Evolutionary conservation across 1,140 invertebrate genomes (phyloP), one percentile per base, ranked within the genome.

Genomic region (Drosophila teissieri): DNA sequence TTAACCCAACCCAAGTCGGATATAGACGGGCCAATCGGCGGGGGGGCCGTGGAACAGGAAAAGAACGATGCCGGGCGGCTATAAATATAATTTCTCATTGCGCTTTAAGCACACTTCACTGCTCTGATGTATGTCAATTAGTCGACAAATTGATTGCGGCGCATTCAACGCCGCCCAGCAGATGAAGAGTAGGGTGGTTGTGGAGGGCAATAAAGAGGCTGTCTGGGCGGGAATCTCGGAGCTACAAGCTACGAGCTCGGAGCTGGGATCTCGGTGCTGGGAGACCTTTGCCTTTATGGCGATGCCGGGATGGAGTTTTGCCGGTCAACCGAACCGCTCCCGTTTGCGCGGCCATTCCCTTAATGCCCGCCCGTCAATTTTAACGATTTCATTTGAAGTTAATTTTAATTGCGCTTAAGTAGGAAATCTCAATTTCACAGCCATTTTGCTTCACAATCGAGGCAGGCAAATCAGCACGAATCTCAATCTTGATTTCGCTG

Each of bases 351-450:
- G 15, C 45, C 48, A 19, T 49, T 60, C 56, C 69, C 80, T 75
- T 62, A 78, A 83, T 74, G 54, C 54, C 44, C 49, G 54, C 54
- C 44, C 49, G 31, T 45, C 61, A 61, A 57, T 73, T 58, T 76
- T 73, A 62, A 63, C 49, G 75, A 73, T 62, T 78, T 65, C 62
- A 74, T 74, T 86, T 74, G 70, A 82, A 86, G 83, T 86, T 83
- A 69, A 86, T 86, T 86, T 89, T 88, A 89, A 86, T 86, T 86
- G 79, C 60, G 51, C 63, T 86, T 74, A 88, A 86, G 84, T 73
- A 86, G 83, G 83, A 86, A 89, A 86, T 86, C 83, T 86, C 79
- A 89, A 86, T 86, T 86, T 83, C 83, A 62, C 63, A 79, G 75
- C 83, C 80, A 73, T 86, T 88, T 78, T 57, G 56, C 64, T 72